Evolutionary conservation across 2,888 invertebrate genomes (phyloP).

Genomic region (Parthenolecanium corni): DNA sequence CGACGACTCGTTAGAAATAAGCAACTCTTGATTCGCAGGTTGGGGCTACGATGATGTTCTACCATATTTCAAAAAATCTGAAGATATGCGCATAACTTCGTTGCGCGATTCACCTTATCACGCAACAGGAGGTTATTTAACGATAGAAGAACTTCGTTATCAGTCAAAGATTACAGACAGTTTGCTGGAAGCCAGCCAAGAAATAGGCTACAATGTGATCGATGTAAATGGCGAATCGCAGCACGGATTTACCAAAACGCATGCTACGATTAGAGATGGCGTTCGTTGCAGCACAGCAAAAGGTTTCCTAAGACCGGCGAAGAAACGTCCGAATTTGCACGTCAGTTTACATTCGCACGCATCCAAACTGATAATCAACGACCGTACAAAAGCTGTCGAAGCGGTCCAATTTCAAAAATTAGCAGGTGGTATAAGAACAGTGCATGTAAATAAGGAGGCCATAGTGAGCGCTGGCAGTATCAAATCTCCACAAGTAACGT

Average conservation of each 20-base stretch:
- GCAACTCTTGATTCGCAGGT: conserved; percentile 36
- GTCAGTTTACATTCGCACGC: conserved; percentile 57
- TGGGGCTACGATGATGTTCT: conserved; percentile 68
- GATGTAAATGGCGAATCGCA: conserved; percentile 71
- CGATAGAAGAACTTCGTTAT: conserved; percentile 59
- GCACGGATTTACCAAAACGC: conserved; percentile 60
- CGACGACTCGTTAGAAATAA: neutral
- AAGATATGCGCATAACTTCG: conserved; percentile 59
- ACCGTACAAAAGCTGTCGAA: conserved; percentile 43
- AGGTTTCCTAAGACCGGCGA: conserved; percentile 58
- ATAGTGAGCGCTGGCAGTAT: conserved; percentile 76
- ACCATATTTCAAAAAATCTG: conserved; percentile 67
- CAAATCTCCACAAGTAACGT: conserved; percentile 53
- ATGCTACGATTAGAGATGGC: conserved; percentile 58
- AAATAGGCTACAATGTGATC: conserved; percentile 55
- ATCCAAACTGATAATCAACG: conserved; percentile 53
- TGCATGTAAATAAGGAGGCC: conserved; percentile 59
- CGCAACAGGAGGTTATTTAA: conserved; percentile 57
- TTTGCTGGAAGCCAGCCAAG: conserved; percentile 55
- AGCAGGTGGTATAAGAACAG: conserved; percentile 41
- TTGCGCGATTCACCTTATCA: conserved; percentile 52
- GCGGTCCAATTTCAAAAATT: conserved; percentile 56
- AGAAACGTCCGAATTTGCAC: conserved; percentile 58
- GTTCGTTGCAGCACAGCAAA: conserved; percentile 68
- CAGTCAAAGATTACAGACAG: conserved; percentile 56